Conservation (phyloP, 2,888 invertebrate species). For the Drosophila anomalata region DNA sequence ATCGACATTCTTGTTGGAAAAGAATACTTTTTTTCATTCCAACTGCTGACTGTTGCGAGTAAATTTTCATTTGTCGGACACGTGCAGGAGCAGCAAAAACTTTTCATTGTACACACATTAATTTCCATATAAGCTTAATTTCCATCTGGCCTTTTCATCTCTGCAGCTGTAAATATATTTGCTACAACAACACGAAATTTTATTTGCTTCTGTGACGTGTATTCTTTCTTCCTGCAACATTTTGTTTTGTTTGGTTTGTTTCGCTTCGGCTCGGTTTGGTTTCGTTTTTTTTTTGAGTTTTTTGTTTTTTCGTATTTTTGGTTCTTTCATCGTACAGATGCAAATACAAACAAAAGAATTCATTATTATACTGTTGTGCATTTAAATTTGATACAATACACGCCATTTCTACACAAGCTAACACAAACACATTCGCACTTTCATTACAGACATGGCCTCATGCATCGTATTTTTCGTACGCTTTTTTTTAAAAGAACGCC, state of each 20-base stretch:
- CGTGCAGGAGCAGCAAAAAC: slow-evolving; percentile 27
- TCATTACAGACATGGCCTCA: slow-evolving; percentile 51
- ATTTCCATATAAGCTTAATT: slow-evolving; percentile 58
- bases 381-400: slow-evolving; percentile 78
- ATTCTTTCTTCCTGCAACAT: slow-evolving; percentile 42
- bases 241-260: slow-evolving; percentile 28
- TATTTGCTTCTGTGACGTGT: slow-evolving; percentile 24
- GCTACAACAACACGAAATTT: slow-evolving; percentile 13
- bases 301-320: slow-evolving; percentile 22
- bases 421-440: slow-evolving; percentile 30
- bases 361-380: slow-evolving; percentile 76
- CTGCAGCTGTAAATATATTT: slow-evolving; percentile 40
- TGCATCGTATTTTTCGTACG: slow-evolving; percentile 51
- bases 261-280: slow-evolving; percentile 20
- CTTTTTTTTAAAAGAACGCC: slow-evolving; percentile 8
- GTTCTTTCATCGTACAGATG: slow-evolving; percentile 36
- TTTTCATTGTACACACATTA: slow-evolving; percentile 47
- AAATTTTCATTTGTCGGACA: slow-evolving; percentile 47
- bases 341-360: slow-evolving; percentile 75
- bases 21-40: slow-evolving; percentile 14
- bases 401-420: slow-evolving; percentile 66
- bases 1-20: slow-evolving; percentile 9
- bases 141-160: slow-evolving; percentile 48
- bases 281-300: slow-evolving; percentile 33
- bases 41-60: slow-evolving; percentile 36